Evolutionary conservation across 2,797 vertebrate species (phyloP), one percentile per base, ranked within the genome.

Genomic region (Mionectes olivaceus): DNA sequence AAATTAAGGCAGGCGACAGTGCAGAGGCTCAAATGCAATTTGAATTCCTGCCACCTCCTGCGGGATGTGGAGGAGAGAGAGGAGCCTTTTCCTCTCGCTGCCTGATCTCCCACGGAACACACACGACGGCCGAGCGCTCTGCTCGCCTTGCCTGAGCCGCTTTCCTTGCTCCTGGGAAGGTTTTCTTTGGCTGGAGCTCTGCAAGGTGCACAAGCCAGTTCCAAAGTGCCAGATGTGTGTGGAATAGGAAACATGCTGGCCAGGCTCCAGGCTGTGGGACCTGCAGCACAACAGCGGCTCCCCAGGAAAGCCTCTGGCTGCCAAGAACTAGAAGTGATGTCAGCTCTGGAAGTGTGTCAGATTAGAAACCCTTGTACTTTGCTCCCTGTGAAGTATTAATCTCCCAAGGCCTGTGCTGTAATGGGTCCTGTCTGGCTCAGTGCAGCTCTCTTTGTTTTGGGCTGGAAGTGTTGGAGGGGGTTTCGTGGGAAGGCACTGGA

Each of bases 261-360:
- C 3, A 0, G 71, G 71, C 87, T 96, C 95, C 95, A 97, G 94
- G 52, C 90, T 30, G 44, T 65, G 91, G 91, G 91, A 96, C 96
- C 95, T 96, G 95, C 82, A 64, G 89, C 83, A 33, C 89, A 88
- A 82, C 91, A 90, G 92, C 74, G 0, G 87, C 93, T 96, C 91
- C 95, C 94, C 87, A 92, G 96, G 95, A 97, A 93, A 87, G 90
- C 49, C 89, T 60, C 76, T 0, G 28, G 23, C 92, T 96, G 96
- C 96, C 96, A 96, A 96, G 91, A 94, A 24, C 68, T 71, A 78
- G 89, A 65, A 95, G 87, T 95, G 96, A 96, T 95, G 95, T 97
- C 96, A 97, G 92, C 82, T 86, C 89, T 97, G 96, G 96, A 96
- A 96, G 73, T 79, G 89, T 95, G 95, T 96, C 93, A 95, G 93